These are phyloP conservation scores for Notoglanidium macrostoma DNA, from an alignment of 2,797 vertebrate genomes.

Conservation along the genomic window DNA sequence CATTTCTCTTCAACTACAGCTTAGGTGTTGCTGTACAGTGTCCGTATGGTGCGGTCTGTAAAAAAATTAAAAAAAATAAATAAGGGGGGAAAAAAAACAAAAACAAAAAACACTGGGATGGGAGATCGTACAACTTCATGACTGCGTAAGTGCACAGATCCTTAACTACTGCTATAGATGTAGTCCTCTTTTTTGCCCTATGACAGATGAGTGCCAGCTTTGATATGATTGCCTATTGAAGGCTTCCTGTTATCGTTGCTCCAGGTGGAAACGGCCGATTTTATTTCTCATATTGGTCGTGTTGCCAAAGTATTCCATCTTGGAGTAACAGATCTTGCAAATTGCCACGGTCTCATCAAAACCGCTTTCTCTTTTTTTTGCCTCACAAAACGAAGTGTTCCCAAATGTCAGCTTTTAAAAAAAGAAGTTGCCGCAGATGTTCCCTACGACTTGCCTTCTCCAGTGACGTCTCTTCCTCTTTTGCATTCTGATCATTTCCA, in stretches of 20 bases:
- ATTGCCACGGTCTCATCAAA: not conserved
- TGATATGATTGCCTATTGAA: not conserved
- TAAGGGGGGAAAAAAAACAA: no score
- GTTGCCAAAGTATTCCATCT: not conserved
- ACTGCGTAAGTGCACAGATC: not conserved
- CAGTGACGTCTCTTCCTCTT: not conserved
- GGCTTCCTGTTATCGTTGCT: not conserved
- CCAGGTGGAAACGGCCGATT: not conserved
- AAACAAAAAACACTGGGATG: not conserved
- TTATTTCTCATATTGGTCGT: not conserved
- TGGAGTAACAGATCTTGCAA: not conserved
- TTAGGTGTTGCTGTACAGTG: not conserved
- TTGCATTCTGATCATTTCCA: not conserved
- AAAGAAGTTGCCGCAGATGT: not conserved
- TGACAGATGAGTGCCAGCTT: not conserved
- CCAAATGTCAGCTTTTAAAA: not conserved
- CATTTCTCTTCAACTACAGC: not conserved
- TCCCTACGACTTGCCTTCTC: not conserved
- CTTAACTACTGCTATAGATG: not conserved
- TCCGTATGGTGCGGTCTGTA: not conserved
- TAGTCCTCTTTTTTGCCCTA: not conserved
- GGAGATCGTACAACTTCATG: not conserved
- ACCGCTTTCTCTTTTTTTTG: not conserved
- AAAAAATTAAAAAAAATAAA: no score
- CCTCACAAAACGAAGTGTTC: not conserved